Evolutionary conservation across 1,140 invertebrate genomes (phyloP), one percentile per base, ranked within the genome.

Genomic region (Trypoxylus dichotomus): DNA sequence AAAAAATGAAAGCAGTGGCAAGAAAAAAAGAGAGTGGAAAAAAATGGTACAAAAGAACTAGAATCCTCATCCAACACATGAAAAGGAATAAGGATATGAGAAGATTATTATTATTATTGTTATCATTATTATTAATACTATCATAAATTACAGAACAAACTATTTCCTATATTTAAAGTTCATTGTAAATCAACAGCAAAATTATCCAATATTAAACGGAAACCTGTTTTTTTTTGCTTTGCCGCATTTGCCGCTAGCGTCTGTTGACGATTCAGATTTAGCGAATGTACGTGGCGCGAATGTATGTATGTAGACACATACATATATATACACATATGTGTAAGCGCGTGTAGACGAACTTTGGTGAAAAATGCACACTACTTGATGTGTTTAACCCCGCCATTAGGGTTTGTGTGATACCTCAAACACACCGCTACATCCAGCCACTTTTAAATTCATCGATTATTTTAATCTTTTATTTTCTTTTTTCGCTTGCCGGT

Each of bases 391-490:
- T 84, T 85, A 84, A 84, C 82, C 83, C 83, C 74, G 82, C 83
- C 82, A 85, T 85, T 84, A 84, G 81, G 83, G 83, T 82, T 85
- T 84, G 83, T 84, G 83, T 83, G 81, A 82, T 84, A 83, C 84
- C 84, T 83, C 84, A 85, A 84, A 83, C 83, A 85, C 75, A 83
- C 83, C 84, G 80, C 83, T 78, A 78, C 78, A 77, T 80, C 76
- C 79, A 79, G 78, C 72, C 79, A 76, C 73, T 72, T 78, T 78
- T 78, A 74, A 78, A 78, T 78, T 75, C 77, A 78, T 78, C 77
- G 77, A 78, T 78, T 75, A 75, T 78, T 76, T 76, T 68, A 68
- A 54, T 58, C 42, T 58, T 76, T 76, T 54, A 32, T 76, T 76
- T 37, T n/a, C n/a, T n/a, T n/a, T 76, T 54, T 76, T 54, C 6